Base-by-base conservation (phyloP, 2,888 invertebrate species). In the Ferrisia virgata region DNA sequence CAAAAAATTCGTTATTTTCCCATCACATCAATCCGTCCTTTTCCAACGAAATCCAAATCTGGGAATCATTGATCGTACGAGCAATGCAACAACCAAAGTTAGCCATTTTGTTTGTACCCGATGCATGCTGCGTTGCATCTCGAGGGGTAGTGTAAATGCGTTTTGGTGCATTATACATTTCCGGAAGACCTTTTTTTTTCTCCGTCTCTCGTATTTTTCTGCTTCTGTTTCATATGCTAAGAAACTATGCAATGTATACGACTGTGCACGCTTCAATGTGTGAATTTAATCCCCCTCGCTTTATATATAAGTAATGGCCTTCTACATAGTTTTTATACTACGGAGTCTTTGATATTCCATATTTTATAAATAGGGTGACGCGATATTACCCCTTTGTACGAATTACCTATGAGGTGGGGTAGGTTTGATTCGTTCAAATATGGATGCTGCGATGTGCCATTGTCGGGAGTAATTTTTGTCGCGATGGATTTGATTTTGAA, bases 211-310 rank as follows among this genome's bases (percentile, higher is more conserved):
- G 1, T 36, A 6, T 36, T 36, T 36, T 36, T 8, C 4, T 18
- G n/a, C 33, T 5, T 72, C 72, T n/a, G 33, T 33, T 18, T 72
- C 72, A 25, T 64, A 28, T 72, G 11, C n/a, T 1, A 33, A 72
- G 33, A 72, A 33, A 33, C 72, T 72, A 47, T 18, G 18, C 18
- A 8, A 4, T 36, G 47, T 47, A 15, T 72, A n/a, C n/a, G n/a
- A n/a, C n/a, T n/a, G 72, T 72, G 72, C 72, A 72, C 72, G 72
- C 72, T 72, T 33, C 72, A n/a, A 72, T 72, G 72, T 72, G 72
- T 33, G 72, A 72, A 72, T 72, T 72, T 33, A 72, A 72, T 33
- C 33, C 72, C 72, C 72, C 72, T 72, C 72, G 72, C 33, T 72
- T 33, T 72, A 9, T n/a, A n/a, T 33, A 72, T 18, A 72, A 31